Conservation (phyloP, 2,797 vertebrate genomes). For the Bucorvus abyssinicus region DNA sequence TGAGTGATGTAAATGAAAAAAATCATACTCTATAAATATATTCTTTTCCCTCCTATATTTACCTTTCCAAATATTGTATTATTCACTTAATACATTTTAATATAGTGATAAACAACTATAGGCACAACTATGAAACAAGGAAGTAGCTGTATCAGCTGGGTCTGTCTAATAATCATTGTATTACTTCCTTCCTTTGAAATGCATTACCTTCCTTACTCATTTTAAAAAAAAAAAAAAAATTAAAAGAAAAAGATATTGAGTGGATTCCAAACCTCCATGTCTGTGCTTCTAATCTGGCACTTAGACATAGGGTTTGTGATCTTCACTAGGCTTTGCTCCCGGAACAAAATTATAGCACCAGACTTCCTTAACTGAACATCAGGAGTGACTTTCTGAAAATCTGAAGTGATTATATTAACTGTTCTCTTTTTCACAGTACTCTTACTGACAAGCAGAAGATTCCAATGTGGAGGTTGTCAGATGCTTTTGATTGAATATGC, state of each 20-base stretch:
- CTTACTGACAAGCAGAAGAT: constrained; percentile 26
- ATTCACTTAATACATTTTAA: not conserved
- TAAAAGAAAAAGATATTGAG: not conserved
- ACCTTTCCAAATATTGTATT: not conserved
- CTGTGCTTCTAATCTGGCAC: not conserved
- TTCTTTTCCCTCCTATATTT: not conserved
- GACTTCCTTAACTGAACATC: constrained; percentile 18
- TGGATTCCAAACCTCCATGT: not conserved
- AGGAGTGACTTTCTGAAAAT: not conserved
- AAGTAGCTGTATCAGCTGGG: not conserved
- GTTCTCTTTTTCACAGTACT: constrained; percentile 41
- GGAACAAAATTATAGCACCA: not conserved
- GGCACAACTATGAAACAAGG: not conserved
- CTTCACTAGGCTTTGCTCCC: not conserved
- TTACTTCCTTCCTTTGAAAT: not conserved
- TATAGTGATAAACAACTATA: not conserved
- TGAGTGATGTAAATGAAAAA: not conserved
- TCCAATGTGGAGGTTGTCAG: constrained; percentile 33
- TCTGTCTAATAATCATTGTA: not conserved
- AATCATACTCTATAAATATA: not conserved
- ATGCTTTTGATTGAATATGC: constrained; percentile 45
- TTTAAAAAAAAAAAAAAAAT: not conserved
- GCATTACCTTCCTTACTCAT: not conserved
- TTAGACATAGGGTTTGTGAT: not conserved
- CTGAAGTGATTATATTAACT: constrained; percentile 27